Conservation (phyloP, 2,113 vertebrate genomes). For the Carettochelys insculpta region DNA sequence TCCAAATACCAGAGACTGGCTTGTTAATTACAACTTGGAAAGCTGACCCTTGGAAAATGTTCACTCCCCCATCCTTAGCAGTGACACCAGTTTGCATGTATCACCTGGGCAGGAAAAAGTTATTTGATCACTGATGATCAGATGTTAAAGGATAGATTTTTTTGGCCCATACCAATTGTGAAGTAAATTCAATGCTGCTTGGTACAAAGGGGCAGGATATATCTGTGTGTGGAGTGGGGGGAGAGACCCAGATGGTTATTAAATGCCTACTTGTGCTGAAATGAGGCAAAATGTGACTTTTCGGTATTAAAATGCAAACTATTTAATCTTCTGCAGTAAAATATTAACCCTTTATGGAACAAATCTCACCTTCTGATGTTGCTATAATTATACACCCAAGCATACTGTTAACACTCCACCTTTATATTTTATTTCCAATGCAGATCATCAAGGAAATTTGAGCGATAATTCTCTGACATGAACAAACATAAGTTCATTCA, state of each 20-base stretch:
- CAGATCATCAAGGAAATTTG: background rate
- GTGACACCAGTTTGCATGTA: background rate
- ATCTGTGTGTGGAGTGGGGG: too few relatives aligned
- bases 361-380: background rate
- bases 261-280: background rate
- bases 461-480: background rate
- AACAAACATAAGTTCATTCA: background rate
- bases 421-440: background rate
- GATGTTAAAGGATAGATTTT: background rate
- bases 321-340: background rate
- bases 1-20: background rate
- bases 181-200: background rate
- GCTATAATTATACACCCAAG: background rate
- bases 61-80: background rate
- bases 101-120: background rate
- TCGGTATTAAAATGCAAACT: background rate
- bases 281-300: fast-evolving
- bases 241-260: too few relatives aligned
- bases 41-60: background rate
- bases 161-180: background rate
- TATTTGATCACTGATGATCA: background rate
- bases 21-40: background rate
- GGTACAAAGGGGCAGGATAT: background rate
- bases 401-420: fast-evolving
- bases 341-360: too few relatives aligned